Evolutionary conservation across 2,113 vertebrate species (phyloP).

Genomic region (Pagrus major): DNA sequence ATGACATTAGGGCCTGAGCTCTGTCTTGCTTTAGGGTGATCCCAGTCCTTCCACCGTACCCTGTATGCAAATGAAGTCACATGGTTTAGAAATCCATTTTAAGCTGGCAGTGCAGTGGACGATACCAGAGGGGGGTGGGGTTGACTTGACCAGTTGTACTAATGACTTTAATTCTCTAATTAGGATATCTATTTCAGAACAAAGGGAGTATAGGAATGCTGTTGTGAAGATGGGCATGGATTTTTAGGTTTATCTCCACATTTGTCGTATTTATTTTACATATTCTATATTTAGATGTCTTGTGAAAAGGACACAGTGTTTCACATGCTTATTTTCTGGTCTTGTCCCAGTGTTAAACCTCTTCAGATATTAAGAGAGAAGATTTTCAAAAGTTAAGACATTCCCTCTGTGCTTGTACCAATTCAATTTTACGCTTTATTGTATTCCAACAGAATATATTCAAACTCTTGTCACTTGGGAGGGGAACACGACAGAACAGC

Average conservation of each 20-base stretch:
- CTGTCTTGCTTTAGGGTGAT: background rate
- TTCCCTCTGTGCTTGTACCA: conserved; percentile 15
- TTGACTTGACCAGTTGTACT: conserved; percentile 21
- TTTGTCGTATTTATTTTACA: background rate
- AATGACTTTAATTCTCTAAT: conserved; percentile 33
- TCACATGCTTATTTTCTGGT: background rate
- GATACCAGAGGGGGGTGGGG: background rate
- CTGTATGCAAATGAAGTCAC: conserved; percentile 42
- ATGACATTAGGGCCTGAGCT: background rate
- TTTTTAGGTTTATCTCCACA: background rate
- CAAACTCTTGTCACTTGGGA: conserved; percentile 25
- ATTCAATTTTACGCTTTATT: conserved; percentile 29
- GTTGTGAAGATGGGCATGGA: background rate
- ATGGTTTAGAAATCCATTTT: conserved; percentile 56
- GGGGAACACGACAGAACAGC: conserved; percentile 43
- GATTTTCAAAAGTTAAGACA: background rate
- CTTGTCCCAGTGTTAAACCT: background rate
- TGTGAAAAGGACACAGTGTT: background rate
- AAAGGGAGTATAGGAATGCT: background rate
- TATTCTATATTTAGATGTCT: background rate
- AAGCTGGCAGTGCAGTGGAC: conserved; percentile 22
- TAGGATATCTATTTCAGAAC: background rate
- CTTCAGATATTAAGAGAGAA: background rate
- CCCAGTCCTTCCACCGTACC: conserved; percentile 5
- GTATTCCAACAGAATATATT: conserved; percentile 23